Percentiles rank a stretch among this genome's conserved stretches.
Conservation (phyloP, 2,888 invertebrate species). For the Hypercompe scribonia region DNA sequence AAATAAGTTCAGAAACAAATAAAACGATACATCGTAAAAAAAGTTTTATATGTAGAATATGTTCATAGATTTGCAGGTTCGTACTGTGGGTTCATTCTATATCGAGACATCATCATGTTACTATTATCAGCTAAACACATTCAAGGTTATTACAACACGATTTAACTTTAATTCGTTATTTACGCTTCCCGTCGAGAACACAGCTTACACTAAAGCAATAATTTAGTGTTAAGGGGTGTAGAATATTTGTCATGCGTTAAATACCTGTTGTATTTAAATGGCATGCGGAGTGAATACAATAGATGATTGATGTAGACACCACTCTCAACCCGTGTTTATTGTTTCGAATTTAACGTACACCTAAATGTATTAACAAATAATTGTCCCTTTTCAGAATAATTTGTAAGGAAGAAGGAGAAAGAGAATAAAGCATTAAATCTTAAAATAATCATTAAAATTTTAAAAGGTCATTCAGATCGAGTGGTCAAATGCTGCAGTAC, state of each 20-base stretch:
- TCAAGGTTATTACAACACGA: neutral
- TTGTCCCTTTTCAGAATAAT: neutral
- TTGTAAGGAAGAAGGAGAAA: neutral
- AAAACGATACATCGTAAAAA: neutral
- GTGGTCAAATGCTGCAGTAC: no score
- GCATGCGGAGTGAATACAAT: neutral
- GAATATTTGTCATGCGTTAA: neutral
- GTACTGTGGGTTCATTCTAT: neutral
- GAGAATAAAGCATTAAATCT: neutral
- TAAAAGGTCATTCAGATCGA: no score
- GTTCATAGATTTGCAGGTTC: neutral
- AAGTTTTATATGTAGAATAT: neutral
- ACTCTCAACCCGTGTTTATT: neutral
- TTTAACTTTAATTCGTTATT: neutral
- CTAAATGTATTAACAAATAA: neutral
- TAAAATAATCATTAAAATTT: no score
- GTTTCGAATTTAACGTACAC: neutral
- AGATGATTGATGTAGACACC: neutral
- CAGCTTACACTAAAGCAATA: neutral
- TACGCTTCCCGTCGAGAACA: neutral
- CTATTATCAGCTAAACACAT: neutral
- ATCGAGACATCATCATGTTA: neutral
- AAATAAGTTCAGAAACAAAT: neutral
- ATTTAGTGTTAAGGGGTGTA: neutral
- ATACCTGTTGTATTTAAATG: neutral